Conservation (phyloP, 2,113 vertebrate genomes). For the Albula goreensis region DNA sequence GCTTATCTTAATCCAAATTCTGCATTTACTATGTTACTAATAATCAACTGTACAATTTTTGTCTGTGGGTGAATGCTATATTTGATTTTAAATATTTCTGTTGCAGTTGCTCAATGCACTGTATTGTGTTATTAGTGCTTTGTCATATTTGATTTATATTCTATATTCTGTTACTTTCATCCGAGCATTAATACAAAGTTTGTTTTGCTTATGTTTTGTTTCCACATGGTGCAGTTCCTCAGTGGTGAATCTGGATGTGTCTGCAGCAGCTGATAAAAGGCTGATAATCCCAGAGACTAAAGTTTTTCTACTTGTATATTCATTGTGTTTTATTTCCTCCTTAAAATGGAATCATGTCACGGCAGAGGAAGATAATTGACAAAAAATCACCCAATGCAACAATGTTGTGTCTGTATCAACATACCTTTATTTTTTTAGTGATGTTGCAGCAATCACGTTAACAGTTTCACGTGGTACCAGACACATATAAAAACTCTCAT, state of each 20-base stretch:
- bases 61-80: not conserved
- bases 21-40: not conserved
- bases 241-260: constrained; percentile 72
- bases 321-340: not conserved
- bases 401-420: not conserved
- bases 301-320: constrained; percentile 47
- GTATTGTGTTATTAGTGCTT: not conserved
- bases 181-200: too few relatives aligned
- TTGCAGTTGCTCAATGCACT: not conserved
- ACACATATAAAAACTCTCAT: not conserved
- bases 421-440: constrained; percentile 12
- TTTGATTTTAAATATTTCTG: not conserved
- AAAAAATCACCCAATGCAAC: not conserved
- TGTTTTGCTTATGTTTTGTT: constrained; percentile 46
- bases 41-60: not conserved
- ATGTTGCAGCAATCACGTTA: not conserved
- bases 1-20: too few relatives aligned
- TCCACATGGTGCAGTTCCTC: constrained; percentile 45
- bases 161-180: not conserved
- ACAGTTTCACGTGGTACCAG: not conserved
- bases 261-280: constrained; percentile 63
- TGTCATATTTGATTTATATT: not conserved
- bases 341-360: not conserved
- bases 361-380: not conserved
- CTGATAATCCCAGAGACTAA: constrained; percentile 26